These are phyloP conservation scores for Trachemys scripta DNA, from an alignment of 2,113 vertebrate genomes.

Conservation along the genomic window DNA sequence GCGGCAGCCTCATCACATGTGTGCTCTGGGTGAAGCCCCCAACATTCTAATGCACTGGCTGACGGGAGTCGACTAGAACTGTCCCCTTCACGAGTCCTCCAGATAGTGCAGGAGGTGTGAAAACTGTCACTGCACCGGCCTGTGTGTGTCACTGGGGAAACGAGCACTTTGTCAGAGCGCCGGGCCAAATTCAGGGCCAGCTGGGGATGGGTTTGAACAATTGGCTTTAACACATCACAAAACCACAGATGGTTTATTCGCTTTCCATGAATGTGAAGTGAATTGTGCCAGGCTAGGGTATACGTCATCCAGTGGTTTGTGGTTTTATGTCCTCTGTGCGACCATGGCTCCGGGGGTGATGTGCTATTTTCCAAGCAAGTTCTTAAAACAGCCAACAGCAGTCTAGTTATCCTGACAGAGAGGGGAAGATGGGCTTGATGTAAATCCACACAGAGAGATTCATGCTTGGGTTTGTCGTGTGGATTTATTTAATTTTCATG, in stretches of 20 bases:
- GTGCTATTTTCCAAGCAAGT: not conserved
- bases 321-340: not conserved
- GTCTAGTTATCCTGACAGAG: not conserved
- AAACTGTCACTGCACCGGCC: not conserved
- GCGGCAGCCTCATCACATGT: not conserved
- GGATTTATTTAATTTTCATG: too few relatives aligned
- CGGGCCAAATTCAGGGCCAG: not conserved
- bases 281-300: not conserved
- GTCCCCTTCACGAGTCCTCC: not conserved
- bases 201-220: not conserved
- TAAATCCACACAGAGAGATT: not conserved
- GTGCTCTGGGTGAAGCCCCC: not conserved
- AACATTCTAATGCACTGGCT: not conserved
- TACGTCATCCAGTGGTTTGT: not conserved
- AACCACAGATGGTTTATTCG: not conserved
- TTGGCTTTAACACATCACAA: not conserved
- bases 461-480: not conserved
- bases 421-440: not conserved
- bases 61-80: not conserved
- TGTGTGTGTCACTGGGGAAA: not conserved
- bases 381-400: not conserved
- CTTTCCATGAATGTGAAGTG: not conserved
- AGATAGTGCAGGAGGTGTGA: not conserved
- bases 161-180: fast-evolving
- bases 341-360: not conserved